Evolutionary conservation across 2,888 invertebrate genomes (phyloP).

Genomic region (Amphipyra tragopoginis): DNA sequence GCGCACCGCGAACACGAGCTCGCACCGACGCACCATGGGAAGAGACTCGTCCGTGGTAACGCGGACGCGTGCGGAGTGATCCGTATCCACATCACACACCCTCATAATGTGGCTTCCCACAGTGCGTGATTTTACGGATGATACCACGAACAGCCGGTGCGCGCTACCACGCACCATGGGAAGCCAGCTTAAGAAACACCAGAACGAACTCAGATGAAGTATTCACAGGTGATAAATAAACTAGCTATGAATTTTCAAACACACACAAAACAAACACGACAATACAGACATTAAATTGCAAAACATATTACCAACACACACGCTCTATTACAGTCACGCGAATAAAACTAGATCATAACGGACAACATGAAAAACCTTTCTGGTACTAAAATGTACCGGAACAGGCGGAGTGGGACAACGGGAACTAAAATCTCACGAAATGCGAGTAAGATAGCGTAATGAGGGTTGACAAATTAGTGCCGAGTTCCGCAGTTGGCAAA

Average conservation of each 20-base stretch:
- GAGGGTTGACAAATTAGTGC: slow-evolving; percentile 82
- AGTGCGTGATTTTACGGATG: too few relatives aligned
- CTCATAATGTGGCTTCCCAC: too few relatives aligned
- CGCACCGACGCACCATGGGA: too few relatives aligned
- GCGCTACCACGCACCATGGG: too few relatives aligned
- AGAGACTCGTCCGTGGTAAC: too few relatives aligned
- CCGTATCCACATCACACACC: too few relatives aligned
- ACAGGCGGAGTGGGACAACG: slow-evolving; percentile 60
- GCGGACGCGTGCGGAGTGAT: too few relatives aligned
- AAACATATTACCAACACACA: slow-evolving; percentile 19
- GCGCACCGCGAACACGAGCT: too few relatives aligned
- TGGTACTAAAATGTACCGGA: slow-evolving; percentile 56
- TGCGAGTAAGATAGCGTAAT: slow-evolving; percentile 77
- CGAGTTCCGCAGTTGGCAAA: slow-evolving; percentile 74
- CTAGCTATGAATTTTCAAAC: neutral
- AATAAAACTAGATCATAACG: slow-evolving; percentile 50
- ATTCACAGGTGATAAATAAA: neutral
- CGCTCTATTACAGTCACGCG: slow-evolving; percentile 35
- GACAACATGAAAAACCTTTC: slow-evolving; percentile 74
- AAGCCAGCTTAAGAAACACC: too few relatives aligned
- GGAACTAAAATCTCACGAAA: slow-evolving; percentile 74
- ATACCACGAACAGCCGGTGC: too few relatives aligned
- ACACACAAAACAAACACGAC: neutral
- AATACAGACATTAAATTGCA: slow-evolving; percentile 16
- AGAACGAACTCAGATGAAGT: neutral